Evolutionary conservation across 2,888 invertebrate species (phyloP).

Genomic region (Prenolepis imparis): DNA sequence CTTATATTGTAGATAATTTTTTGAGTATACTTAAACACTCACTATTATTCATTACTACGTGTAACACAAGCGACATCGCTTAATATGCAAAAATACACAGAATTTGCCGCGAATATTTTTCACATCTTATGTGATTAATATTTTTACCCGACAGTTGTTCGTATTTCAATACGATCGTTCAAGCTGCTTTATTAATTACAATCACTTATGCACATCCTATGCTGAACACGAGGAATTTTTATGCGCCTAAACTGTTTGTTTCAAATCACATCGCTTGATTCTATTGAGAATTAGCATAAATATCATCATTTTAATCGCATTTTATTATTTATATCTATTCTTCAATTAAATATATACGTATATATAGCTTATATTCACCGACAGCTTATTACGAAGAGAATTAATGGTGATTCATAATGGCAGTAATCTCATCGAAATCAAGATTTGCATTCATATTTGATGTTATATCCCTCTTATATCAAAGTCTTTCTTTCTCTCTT

Average conservation of each 20-base stretch:
- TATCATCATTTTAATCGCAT: slow-evolving; percentile 47
- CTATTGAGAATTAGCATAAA: slow-evolving; percentile 48
- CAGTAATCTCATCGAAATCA: slow-evolving; percentile 6
- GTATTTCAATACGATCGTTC: slow-evolving; percentile 42
- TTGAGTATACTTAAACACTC: slow-evolving; percentile 43
- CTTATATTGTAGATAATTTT: slow-evolving; percentile 2
- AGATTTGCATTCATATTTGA: slow-evolving; percentile 33
- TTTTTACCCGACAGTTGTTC: slow-evolving; percentile 4
- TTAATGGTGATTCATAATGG: not conserved
- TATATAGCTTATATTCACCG: slow-evolving; percentile 24
- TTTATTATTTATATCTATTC: slow-evolving; percentile 51
- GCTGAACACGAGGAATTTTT: slow-evolving; percentile 40
- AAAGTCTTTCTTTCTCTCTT: not conserved
- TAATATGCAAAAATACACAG: slow-evolving; percentile 73
- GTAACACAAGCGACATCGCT: slow-evolving; percentile 65
- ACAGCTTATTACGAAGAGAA: slow-evolving; percentile 23
- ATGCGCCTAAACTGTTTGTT: slow-evolving; percentile 23
- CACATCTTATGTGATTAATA: not conserved
- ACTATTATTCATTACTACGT: slow-evolving; percentile 62
- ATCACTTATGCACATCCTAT: slow-evolving; percentile 26
- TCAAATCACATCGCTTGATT: slow-evolving; percentile 63
- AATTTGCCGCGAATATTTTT: slow-evolving; percentile 39
- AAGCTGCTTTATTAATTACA: slow-evolving; percentile 10
- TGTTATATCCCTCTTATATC: slow-evolving; percentile 8
- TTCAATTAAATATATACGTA: slow-evolving; percentile 15